A percentile compares a stretch with the other conserved stretches of the same genome.
Evolutionary conservation across 2,888 invertebrate species (phyloP).

Genomic region (Chelonus formosanus): DNA sequence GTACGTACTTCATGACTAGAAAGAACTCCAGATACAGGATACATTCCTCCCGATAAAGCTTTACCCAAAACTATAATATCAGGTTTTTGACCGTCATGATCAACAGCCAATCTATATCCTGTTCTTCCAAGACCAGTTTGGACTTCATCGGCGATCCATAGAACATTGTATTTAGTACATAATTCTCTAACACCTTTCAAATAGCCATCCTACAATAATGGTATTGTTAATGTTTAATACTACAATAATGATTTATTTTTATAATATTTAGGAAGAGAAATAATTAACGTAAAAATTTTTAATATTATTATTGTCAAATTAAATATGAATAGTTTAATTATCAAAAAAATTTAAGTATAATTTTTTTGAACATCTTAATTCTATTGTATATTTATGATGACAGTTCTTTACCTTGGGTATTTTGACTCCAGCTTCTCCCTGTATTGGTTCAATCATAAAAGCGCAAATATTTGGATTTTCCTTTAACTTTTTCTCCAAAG

Average conservation of each 20-base stretch:
- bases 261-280: neutral
- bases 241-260: conserved; percentile 2
- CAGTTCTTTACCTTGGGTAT: conserved; percentile 68
- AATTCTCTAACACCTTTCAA: conserved; percentile 75
- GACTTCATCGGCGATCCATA: conserved; percentile 87
- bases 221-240: neutral
- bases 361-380: too few species aligned
- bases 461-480: conserved; percentile 76
- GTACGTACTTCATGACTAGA: conserved; percentile 74
- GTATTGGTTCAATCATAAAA: conserved; percentile 89
- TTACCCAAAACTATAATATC: conserved; percentile 83
- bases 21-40: conserved; percentile 77
- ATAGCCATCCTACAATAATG: conserved; percentile 70
- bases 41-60: conserved; percentile 83
- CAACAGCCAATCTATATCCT: conserved; percentile 77
- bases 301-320: too few species aligned
- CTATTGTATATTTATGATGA: too few species aligned
- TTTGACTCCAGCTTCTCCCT: conserved; percentile 86
- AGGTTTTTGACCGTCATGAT: conserved; percentile 79
- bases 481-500: conserved; percentile 70
- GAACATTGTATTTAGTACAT: conserved; percentile 80
- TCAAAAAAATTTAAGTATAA: too few species aligned
- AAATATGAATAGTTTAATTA: too few species aligned
- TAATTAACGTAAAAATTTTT: neutral
- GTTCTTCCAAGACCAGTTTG: conserved; percentile 86